Evolutionary conservation across 2,113 vertebrate species (phyloP).

Genomic region (Tiliqua scincoides): DNA sequence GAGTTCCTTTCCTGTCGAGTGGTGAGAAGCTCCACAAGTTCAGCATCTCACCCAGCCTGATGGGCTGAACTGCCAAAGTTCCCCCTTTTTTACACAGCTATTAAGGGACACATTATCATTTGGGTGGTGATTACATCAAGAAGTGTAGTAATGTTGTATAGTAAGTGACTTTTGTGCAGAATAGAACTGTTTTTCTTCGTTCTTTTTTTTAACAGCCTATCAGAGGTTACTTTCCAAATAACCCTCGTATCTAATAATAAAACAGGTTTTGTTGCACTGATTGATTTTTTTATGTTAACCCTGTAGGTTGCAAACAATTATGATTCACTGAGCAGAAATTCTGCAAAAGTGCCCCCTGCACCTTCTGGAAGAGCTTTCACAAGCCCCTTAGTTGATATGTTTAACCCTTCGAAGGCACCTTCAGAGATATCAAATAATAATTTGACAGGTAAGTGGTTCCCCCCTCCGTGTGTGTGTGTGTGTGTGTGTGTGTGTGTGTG

Average conservation of each 20-base stretch:
- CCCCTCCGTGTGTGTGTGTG: not conserved
- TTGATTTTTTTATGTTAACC: not conserved
- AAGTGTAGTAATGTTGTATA: no score
- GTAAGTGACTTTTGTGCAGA: no score
- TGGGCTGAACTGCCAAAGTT: not conserved
- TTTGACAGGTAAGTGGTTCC: constrained; percentile 76
- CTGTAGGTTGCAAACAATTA: constrained; percentile 70
- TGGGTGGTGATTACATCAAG: no score
- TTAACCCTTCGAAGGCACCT: constrained; percentile 78
- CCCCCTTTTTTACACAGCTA: not conserved
- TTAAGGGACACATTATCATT: no score
- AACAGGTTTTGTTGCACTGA: not conserved
- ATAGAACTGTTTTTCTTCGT: no score
- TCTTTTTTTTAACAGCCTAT: no score
- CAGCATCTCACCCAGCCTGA: not conserved
- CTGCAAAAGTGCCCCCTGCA: constrained; percentile 84
- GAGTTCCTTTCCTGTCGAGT: not conserved
- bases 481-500: no score
- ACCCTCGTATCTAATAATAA: not conserved
- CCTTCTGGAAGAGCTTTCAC: constrained; percentile 82
- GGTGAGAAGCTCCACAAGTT: not conserved
- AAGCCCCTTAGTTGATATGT: constrained; percentile 92
- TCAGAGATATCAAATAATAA: constrained; percentile 70
- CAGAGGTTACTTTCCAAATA: no score
- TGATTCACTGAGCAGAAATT: constrained; percentile 63